Evolutionary conservation across 2,797 vertebrate genomes (phyloP).

Genomic region (Hoplostethus mediterraneus): DNA sequence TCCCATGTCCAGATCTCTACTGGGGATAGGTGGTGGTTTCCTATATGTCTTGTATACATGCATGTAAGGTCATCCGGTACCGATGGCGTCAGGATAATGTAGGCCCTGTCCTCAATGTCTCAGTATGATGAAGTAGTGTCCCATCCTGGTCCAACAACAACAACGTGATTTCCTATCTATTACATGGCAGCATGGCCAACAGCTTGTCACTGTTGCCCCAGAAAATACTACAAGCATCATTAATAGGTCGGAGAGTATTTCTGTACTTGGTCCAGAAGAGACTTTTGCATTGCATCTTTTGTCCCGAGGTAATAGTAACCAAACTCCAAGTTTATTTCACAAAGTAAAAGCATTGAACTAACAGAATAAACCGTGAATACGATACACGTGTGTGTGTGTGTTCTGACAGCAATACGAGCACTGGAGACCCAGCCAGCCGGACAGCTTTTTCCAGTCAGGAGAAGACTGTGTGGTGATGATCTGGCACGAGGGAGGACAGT

Average conservation of each 20-base stretch:
- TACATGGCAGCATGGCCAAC: too few species aligned
- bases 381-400: slow-evolving; percentile 7
- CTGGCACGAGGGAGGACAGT: slow-evolving; percentile 95
- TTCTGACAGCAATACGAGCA: slow-evolving; percentile 93
- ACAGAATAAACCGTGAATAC: too few species aligned
- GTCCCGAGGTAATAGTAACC: too few species aligned
- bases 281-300: too few species aligned
- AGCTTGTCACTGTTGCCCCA: too few species aligned
- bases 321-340: too few species aligned
- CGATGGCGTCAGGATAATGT: neutral
- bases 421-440: slow-evolving; percentile 96
- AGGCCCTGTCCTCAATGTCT: neutral
- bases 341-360: too few species aligned
- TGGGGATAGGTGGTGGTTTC: slow-evolving; percentile 19
- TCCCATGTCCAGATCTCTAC: neutral
- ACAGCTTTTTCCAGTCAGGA: slow-evolving; percentile 95
- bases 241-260: too few species aligned
- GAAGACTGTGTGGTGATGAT: slow-evolving; percentile 98
- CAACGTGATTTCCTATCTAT: too few species aligned
- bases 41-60: neutral
- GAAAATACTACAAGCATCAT: too few species aligned
- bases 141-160: neutral
- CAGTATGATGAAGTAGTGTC: neutral
- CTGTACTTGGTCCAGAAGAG: too few species aligned
- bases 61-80: neutral